Base-by-base conservation (phyloP, 64 coral and sea anemone species). In the Stichodactyla mertensii region DNA sequence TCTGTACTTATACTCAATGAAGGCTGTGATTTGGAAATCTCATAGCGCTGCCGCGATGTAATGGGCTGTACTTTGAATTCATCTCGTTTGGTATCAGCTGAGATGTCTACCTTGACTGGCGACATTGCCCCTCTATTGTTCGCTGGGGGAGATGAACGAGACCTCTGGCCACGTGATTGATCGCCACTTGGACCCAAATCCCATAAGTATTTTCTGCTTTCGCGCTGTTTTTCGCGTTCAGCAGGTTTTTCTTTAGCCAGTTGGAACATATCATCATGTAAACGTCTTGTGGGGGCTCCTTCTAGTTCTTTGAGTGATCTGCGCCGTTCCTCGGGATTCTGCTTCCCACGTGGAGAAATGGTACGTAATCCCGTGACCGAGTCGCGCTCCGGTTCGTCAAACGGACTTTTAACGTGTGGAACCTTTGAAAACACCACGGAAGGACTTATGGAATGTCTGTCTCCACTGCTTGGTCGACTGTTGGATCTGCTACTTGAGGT, bases 171-270 rank as follows among this genome's bases (percentile, higher is more conserved):
- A 55, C 83, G 83, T 60, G 55, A 61, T 13, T 56, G 56, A 28
- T 85, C 60, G 36, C 36, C 1, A n/a, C 52, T 57, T 54, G 80
- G 52, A 55, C 55, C 80, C 55, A 85, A 6, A 15, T 85, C 83
- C 83, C 83, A 85, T 18, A 85, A 31, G 23, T 61, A 61, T 56
- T 85, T 85, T 19, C 83, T 85, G 60, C 83, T 85, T 16, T 85
- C 83, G 0, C 83, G 10, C 22, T 52, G 56, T 31, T 26, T 61
- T 57, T 85, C 83, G 8, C 16, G 15, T 54, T 82, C 80, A 61
- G 20, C 31, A 58, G 83, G 57, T 85, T 64, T 52, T 57, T 82
- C 80, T 82, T 57, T 82, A 27, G 52, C 1, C n/a, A 85, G 55
- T 15, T 59, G 55, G 55, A 84, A 84, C 83, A 84, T 84, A 15